Conservation (phyloP, 2,797 vertebrate species). For the Lepidocolaptes lacrymiger region DNA sequence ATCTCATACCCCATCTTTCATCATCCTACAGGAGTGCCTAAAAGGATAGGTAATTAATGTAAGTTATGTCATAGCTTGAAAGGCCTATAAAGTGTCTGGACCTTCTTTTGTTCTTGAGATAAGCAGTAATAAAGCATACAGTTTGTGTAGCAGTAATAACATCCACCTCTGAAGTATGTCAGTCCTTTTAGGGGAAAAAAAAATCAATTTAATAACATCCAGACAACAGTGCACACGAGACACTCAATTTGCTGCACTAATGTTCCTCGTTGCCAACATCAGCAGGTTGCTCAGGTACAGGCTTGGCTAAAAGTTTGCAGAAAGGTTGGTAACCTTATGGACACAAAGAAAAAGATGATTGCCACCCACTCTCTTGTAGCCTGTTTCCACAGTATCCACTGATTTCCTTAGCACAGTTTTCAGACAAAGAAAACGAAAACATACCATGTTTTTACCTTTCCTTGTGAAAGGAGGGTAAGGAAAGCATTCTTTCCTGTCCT, state of each 20-base stretch:
- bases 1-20: neutral
- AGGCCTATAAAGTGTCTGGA: neutral
- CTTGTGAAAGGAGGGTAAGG: neutral
- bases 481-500: neutral
- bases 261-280: neutral
- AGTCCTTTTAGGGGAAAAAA: neutral
- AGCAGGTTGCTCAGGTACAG: constrained; percentile 15
- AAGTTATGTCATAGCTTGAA: neutral
- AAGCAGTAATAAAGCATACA: neutral
- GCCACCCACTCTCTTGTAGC: neutral
- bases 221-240: neutral
- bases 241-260: neutral
- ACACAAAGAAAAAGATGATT: neutral
- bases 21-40: neutral
- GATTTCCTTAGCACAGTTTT: neutral
- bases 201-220: constrained; percentile 28
- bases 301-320: neutral
- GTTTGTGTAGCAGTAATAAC: neutral
- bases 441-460: neutral
- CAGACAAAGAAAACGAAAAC: neutral
- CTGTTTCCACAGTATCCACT: neutral
- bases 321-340: neutral
- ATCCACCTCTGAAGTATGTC: neutral
- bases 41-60: neutral
- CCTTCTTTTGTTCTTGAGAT: neutral